Percentiles rank a stretch among this genome's conserved stretches.
phyloP scores from a whole-genome alignment of 2,113 vertebrate species.

The Chaetops frenatus region DNA sequence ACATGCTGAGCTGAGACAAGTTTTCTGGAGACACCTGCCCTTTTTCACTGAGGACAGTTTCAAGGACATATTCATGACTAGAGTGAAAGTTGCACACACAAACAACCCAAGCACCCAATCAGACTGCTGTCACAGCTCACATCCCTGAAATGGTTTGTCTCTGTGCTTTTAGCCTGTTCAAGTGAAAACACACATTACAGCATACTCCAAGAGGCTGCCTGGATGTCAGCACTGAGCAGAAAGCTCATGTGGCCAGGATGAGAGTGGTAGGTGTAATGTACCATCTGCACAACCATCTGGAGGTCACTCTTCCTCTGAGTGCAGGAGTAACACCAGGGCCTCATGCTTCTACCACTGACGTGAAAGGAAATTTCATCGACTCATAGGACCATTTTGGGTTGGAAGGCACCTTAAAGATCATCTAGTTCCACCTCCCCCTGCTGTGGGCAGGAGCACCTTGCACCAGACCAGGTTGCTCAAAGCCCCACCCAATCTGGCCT shows the following conservation, averaged over 20 bases:
- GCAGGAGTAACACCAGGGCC: background rate
- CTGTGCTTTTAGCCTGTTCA: background rate
- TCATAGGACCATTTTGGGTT: background rate
- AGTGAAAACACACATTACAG: background rate
- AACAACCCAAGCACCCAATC: background rate
- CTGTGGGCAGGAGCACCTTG: background rate
- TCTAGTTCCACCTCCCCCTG: background rate
- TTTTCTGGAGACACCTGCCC: background rate
- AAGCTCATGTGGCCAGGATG: background rate
- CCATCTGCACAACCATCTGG: constrained; percentile 44
- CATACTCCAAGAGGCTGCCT: background rate
- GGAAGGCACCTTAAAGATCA: background rate
- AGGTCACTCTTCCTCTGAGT: background rate
- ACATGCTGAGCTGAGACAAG: background rate
- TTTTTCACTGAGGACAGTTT: background rate
- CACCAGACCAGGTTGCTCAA: background rate
- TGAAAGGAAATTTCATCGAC: background rate
- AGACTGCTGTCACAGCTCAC: background rate
- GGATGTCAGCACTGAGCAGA: background rate
- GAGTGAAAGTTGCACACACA: background rate
- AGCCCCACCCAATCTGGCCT: fast-evolving
- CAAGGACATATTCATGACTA: background rate
- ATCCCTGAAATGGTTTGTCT: background rate
- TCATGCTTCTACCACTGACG: background rate
- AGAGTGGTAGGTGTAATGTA: background rate